Base-by-base conservation (phyloP, 2,113 vertebrate species). In the Eulemur macaco region DNA sequence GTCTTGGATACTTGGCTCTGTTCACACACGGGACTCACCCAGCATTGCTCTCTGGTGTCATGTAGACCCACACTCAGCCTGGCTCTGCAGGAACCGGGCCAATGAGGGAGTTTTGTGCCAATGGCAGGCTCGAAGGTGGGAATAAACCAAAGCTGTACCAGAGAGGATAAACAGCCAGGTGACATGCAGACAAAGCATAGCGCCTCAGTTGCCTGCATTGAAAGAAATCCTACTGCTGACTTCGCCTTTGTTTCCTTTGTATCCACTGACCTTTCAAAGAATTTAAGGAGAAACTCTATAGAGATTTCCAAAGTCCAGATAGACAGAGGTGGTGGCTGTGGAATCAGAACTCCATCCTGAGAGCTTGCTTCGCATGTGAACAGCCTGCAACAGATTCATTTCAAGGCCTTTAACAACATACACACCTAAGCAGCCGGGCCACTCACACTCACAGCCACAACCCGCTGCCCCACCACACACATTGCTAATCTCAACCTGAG, bases 381-480 rank as follows among this genome's bases (percentile, higher is more conserved):
- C 0, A 8, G 17, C 27, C 56, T 1, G 0, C 34, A 8, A 0
- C 20, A 1, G 29, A 27, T 8, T 29, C 4, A 0, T 3, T 12
- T 9, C 1, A 29, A 39, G 23, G 1, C 21, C 45, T 68, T 15
- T 27, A 58, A 29, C 12, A 69, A 8, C 0, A 13, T 11, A 21
- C 23, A 42, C 31, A 54, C 71, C 60, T 66, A 54, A 27, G 39
- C 21, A 4, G 74, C 7, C 42, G 13, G 27, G 63, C 54, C 39
- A 37, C 0, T 50, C 82, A 39, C 31, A 66, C 31, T 29, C 27
- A 37, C 6, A 27, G 2, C 83, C 90, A 13, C 31, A n/a, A 45
- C 10, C 25, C 54, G 20, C 23, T 15, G 5, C 12, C 4, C 66
- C 23, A 78, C 60, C 58, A 29, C 76, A 66, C 90, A 45, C n/a